A percentile compares a stretch with the other conserved stretches of the same genome.
phyloP scores from a whole-genome alignment of 2,113 vertebrate genomes.

The Mixornis gularis region DNA sequence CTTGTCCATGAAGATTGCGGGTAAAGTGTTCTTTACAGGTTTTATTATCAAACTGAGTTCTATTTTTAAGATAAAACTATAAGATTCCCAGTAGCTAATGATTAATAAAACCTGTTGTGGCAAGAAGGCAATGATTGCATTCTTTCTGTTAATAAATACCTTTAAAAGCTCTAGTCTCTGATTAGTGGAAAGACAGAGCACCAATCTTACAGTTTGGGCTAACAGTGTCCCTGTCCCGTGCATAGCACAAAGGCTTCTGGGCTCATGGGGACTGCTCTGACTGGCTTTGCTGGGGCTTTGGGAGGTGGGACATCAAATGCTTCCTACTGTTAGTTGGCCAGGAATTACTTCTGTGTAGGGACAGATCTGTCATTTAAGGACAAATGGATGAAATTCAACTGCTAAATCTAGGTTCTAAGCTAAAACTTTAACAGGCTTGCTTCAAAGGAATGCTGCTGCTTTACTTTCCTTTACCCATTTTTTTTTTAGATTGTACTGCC shows the following conservation, averaged over 20 bases:
- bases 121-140: background rate
- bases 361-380: background rate
- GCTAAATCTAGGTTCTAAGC: background rate
- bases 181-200: background rate
- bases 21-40: background rate
- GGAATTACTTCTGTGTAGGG: background rate
- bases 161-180: background rate
- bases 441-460: background rate
- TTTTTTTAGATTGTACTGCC: background rate
- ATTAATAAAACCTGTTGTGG: background rate
- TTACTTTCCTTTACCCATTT: background rate
- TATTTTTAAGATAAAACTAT: background rate
- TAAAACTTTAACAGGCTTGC: background rate
- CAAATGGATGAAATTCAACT: background rate
- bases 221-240: rapidly evolving
- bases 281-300: background rate
- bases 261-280: rapidly evolving
- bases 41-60: background rate
- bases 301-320: background rate
- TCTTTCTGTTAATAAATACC: background rate
- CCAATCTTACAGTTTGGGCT: background rate
- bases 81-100: background rate
- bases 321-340: background rate
- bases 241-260: too few relatives aligned
- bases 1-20: background rate